A percentile compares a stretch with the other conserved stretches of the same genome.
Evolutionary conservation across 2,797 vertebrate species (phyloP).

Genomic region (Megaceryle alcyon): DNA sequence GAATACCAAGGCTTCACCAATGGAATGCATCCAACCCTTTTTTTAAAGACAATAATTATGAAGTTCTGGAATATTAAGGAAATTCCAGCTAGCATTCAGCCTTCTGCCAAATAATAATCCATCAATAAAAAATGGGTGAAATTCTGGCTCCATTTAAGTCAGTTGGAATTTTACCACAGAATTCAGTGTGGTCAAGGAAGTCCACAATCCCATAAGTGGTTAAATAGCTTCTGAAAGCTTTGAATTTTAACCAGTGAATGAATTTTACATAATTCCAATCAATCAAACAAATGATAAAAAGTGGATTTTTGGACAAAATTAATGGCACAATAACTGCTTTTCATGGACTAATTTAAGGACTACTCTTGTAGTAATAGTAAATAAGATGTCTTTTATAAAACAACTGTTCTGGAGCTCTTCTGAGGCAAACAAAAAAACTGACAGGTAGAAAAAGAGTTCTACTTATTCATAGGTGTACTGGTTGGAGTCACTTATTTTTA

Average conservation of each 20-base stretch:
- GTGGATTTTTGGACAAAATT: background rate
- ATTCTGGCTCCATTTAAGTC: background rate
- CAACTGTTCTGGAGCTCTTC: background rate
- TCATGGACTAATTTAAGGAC: background rate
- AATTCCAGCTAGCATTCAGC: background rate
- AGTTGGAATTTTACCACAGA: background rate
- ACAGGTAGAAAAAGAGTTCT: background rate
- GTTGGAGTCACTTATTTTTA: background rate
- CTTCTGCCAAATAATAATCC: background rate
- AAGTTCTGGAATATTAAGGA: background rate
- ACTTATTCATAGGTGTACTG: background rate
- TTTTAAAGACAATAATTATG: background rate
- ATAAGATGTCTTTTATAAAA: background rate
- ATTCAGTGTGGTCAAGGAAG: background rate
- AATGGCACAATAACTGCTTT: background rate
- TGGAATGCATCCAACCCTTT: background rate
- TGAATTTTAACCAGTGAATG: background rate
- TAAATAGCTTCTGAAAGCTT: background rate
- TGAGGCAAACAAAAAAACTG: background rate
- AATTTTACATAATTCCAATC: background rate
- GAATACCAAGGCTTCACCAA: background rate
- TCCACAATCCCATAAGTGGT: background rate
- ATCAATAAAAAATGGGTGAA: background rate
- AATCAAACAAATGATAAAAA: background rate
- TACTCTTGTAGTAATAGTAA: background rate